Evolutionary conservation across 2,797 vertebrate species (phyloP).

Genomic region (Triplophysa yarkandensis): DNA sequence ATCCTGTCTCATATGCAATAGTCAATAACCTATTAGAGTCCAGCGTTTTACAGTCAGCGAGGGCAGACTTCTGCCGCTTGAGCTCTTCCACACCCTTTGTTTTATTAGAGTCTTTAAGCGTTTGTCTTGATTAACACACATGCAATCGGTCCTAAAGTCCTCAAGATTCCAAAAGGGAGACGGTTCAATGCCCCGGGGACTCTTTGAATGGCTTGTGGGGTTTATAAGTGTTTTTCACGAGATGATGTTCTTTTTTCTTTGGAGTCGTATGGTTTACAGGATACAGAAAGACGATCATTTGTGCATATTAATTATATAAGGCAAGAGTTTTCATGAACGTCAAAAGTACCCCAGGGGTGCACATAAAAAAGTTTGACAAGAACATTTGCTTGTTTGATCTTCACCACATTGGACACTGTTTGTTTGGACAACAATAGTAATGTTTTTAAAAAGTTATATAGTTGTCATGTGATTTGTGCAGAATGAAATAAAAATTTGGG

Average conservation of each 20-base stretch:
- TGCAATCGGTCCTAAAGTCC: slow-evolving; percentile 41
- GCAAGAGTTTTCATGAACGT: not conserved
- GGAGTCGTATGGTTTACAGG: slow-evolving; percentile 35
- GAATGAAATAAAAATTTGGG: not conserved
- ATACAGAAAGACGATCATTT: slow-evolving; percentile 16
- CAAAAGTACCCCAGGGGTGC: not conserved
- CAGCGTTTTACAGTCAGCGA: slow-evolving; percentile 72
- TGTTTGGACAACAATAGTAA: not conserved
- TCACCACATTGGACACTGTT: too few species aligned
- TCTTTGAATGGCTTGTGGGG: slow-evolving; percentile 18
- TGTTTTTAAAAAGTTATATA: not conserved
- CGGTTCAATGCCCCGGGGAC: slow-evolving; percentile 39
- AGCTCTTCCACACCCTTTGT: slow-evolving; percentile 59
- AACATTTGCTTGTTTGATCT: too few species aligned
- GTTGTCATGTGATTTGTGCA: not conserved
- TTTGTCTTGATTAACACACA: slow-evolving; percentile 61
- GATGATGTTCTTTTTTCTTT: not conserved
- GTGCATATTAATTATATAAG: not conserved
- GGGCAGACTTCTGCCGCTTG: slow-evolving; percentile 64
- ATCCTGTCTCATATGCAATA: slow-evolving; percentile 66
- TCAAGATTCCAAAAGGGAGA: slow-evolving; percentile 55
- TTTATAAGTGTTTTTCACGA: slow-evolving; percentile 36
- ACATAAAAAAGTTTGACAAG: not conserved
- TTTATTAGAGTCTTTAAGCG: slow-evolving; percentile 69
- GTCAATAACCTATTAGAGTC: slow-evolving; percentile 78